Conservation (phyloP, 1,140 invertebrate species). For the Philotrypesis tridentata region DNA sequence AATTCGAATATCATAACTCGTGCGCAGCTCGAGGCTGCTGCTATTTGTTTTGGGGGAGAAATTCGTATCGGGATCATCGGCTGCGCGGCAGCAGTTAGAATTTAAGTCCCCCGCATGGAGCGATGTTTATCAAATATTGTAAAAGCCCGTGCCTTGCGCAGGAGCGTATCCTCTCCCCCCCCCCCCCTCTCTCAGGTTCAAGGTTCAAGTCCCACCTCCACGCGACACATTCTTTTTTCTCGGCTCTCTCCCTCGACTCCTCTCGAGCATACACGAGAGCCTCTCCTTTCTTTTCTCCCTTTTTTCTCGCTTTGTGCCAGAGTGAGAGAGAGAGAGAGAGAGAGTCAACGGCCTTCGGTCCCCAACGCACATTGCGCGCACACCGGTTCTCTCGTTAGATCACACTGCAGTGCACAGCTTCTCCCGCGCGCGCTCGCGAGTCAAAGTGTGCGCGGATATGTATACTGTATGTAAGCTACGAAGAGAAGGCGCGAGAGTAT, state of each 20-base stretch:
- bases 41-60: conserved; percentile 35
- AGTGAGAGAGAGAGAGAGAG: conserved; percentile 27
- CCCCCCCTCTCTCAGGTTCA: conserved; percentile 30
- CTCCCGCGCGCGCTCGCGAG: background rate
- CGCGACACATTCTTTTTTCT: conserved; percentile 44
- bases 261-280: background rate
- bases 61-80: conserved; percentile 44
- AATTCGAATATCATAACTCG: conserved; percentile 43
- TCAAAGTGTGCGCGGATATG: background rate
- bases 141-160: conserved; percentile 36
- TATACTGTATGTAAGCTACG: background rate
- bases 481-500: conserved; percentile 1
- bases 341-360: conserved; percentile 46
- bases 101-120: conserved; percentile 37
- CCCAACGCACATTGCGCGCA: conserved; percentile 8
- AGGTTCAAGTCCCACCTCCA: conserved; percentile 47
- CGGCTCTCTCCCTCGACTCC: background rate
- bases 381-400: conserved; percentile 18
- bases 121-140: conserved; percentile 51
- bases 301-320: conserved; percentile 12
- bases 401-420: background rate
- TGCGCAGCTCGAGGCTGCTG: too few species aligned
- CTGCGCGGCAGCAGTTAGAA: conserved; percentile 38
- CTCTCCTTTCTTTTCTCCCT: background rate
- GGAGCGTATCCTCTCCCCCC: background rate